Conservation (phyloP, 2,888 invertebrate species). For the Drosophila fulvimacula region DNA sequence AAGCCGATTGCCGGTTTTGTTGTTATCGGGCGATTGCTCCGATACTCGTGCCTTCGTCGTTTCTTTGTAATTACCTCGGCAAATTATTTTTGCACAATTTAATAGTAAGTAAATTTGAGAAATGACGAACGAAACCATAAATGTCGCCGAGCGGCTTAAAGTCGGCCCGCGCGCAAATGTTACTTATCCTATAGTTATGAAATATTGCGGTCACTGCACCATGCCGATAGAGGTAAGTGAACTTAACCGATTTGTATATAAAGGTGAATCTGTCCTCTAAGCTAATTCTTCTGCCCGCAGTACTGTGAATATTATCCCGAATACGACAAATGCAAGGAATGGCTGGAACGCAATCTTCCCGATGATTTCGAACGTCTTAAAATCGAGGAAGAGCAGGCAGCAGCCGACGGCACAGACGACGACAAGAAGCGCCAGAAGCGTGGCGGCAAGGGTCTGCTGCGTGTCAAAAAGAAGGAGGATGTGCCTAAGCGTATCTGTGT, state of each 20-base stretch:
- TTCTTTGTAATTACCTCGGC: constrained; percentile 15
- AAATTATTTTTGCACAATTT: constrained; percentile 18
- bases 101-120: constrained; percentile 17
- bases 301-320: constrained; percentile 99
- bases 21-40: constrained; percentile 16
- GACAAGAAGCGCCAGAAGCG: constrained; percentile 98
- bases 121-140: constrained; percentile 87
- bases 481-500: constrained; percentile 93
- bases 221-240: constrained; percentile 94
- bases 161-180: constrained; percentile 90
- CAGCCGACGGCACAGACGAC: constrained; percentile 92
- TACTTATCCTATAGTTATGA: constrained; percentile 92
- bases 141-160: constrained; percentile 86
- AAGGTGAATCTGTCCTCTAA: neutral
- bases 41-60: constrained; percentile 22
- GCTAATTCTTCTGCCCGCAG: constrained; percentile 85
- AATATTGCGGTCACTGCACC: constrained; percentile 97
- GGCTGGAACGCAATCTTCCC: constrained; percentile 97
- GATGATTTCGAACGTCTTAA: constrained; percentile 96
- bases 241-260: neutral
- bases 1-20: constrained; percentile 2
- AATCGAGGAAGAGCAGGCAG: constrained; percentile 86
- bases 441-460: constrained; percentile 98
- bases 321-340: constrained; percentile 98
- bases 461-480: constrained; percentile 97